Evolutionary conservation across 2,797 vertebrate genomes (phyloP), one percentile per base, ranked within the genome.

Genomic region (Hoplostethus mediterraneus): DNA sequence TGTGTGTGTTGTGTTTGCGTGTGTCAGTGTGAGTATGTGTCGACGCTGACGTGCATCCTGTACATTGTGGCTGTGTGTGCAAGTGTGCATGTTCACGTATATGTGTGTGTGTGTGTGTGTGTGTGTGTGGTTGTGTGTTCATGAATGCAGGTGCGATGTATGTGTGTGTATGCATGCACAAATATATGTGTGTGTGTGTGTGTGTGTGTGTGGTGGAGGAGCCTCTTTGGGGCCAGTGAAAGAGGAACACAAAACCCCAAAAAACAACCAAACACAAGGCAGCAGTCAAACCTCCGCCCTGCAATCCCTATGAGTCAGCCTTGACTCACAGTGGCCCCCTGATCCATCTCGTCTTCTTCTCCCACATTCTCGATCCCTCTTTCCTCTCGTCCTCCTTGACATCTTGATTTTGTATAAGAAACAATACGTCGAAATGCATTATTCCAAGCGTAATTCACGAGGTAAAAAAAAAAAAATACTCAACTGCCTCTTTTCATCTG

Each of bases 241-340:
- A 83, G 60, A 81, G 66, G 74, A 81, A 75, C 71, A 71, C 80
- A 77, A 54, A 66, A 83, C 67, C 70, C 75, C 78, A 79, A 87
- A 28, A 55, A 80, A 81, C 88, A 89, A 72, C 82, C 70, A 85
- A 87, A 85, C 73, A 86, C 67, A 82, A 75, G 64, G 64, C 81
- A 89, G 81, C 77, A 74, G 48, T 73, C 72, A 76, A 89, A 81
- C 84, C 84, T 81, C 84, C 81, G n/a, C 84, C 86, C 89, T 84
- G 17, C 17, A 70, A 49, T 75, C 72, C 67, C 44, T 67, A 47
- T 92, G 90, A 92, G 77, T 92, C 91, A 93, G 87, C 58, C 71
- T 58, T 80, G 79, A 86, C 86, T 87, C 40, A 58, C 62, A 10
- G 56, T 53, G 71, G 67, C 57, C 79, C 71, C 87, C 78, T 71